Evolutionary conservation across 2,113 vertebrate genomes (phyloP).

Genomic region (Plectropomus leopardus): DNA sequence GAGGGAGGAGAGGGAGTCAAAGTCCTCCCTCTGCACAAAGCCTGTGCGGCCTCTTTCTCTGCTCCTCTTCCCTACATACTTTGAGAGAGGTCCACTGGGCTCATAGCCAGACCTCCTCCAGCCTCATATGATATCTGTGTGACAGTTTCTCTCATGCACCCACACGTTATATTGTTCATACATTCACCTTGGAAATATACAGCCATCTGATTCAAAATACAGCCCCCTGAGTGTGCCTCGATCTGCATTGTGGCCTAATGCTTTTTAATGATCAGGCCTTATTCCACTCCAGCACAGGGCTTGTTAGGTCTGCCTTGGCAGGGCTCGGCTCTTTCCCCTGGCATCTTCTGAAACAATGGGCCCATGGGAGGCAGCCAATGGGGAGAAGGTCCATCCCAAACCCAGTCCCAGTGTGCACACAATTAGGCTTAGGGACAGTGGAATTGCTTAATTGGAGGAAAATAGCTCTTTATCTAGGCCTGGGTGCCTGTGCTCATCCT

Average conservation of each 20-base stretch:
- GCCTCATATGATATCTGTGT: conserved; percentile 50
- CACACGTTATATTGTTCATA: conserved; percentile 13
- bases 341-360: conserved; percentile 79
- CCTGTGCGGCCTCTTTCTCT: conserved; percentile 48
- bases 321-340: conserved; percentile 67
- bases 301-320: conserved; percentile 81
- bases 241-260: conserved; percentile 66
- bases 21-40: conserved; percentile 57
- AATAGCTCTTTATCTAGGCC: conserved; percentile 77
- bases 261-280: conserved; percentile 79
- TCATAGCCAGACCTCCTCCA: conserved; percentile 50
- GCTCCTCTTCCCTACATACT: conserved; percentile 60
- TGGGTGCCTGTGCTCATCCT: conserved; percentile 65
- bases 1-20: conserved; percentile 47
- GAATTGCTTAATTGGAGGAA: conserved; percentile 85
- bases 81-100: conserved; percentile 59
- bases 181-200: conserved; percentile 47
- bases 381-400: conserved; percentile 74
- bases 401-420: conserved; percentile 75
- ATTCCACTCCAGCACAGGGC: conserved; percentile 65
- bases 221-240: conserved; percentile 61
- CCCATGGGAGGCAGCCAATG: conserved; percentile 80
- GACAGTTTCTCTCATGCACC: conserved; percentile 25
- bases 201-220: conserved; percentile 6
- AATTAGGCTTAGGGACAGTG: conserved; percentile 81